These are phyloP conservation scores for Coranthus polyacanthus DNA, from an alignment of 2,797 vertebrate genomes.

Conservation along the genomic window DNA sequence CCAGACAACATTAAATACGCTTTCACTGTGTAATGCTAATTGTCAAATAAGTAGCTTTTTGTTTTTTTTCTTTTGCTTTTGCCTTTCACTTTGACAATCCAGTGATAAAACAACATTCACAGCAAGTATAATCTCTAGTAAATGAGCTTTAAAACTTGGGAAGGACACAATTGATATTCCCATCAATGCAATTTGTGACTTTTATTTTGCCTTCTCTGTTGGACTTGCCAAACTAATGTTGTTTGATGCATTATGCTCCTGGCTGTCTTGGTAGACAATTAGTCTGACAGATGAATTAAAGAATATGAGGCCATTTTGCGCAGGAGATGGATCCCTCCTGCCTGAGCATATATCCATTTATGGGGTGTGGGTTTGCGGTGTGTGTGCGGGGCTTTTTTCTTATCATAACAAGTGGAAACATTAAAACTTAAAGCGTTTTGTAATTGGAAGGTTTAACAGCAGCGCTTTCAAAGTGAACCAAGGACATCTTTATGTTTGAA, in stretches of 20 bases:
- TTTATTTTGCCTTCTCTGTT: conserved; percentile 64
- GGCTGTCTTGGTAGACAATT: conserved; percentile 77
- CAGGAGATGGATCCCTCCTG: conserved; percentile 72
- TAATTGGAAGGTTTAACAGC: conserved; percentile 71
- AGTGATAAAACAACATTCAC: conserved; percentile 57
- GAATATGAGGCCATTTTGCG: conserved; percentile 75
- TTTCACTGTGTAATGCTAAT: conserved; percentile 45
- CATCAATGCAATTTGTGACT: conserved; percentile 64
- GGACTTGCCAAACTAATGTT: conserved; percentile 71
- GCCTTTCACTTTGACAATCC: conserved; percentile 37
- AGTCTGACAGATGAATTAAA: conserved; percentile 78
- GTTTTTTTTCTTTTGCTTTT: conserved; percentile 3
- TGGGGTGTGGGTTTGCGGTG: conserved; percentile 9
- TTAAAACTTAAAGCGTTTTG: conserved; percentile 66
- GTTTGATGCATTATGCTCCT: conserved; percentile 73
- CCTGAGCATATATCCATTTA: conserved; percentile 70
- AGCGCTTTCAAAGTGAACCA: conserved; percentile 65
- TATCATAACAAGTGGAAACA: conserved; percentile 67
- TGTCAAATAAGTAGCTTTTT: conserved; percentile 31
- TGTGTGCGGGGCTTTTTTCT: conserved; percentile 53
- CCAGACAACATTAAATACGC: conserved; percentile 26
- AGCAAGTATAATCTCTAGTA: conserved; percentile 44
- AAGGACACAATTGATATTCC: conserved; percentile 64
- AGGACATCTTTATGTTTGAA: conserved; percentile 52
- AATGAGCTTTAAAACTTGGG: conserved; percentile 64